Percentiles rank a stretch among this genome's conserved stretches.
These are phyloP conservation scores for Arbacia lixula DNA, from an alignment of 53 echinoderm and acorn worm genomes.

Conservation along the genomic window DNA sequence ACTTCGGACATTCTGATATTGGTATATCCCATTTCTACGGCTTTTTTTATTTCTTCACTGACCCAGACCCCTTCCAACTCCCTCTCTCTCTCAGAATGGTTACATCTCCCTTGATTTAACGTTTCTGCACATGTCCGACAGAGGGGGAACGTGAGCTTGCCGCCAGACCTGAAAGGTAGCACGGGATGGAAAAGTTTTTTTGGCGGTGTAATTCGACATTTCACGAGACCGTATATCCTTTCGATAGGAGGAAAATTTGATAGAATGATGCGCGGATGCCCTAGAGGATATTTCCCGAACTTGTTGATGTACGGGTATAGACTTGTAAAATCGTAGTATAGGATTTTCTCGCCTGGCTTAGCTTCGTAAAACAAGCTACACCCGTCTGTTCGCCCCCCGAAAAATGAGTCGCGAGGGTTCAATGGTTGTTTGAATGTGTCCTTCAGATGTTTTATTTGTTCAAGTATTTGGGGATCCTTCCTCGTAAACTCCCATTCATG, in stretches of 20 bases:
- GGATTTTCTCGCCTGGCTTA: background rate
- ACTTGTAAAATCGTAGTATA: background rate
- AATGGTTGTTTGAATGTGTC: background rate
- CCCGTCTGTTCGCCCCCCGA: background rate
- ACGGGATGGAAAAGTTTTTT: background rate
- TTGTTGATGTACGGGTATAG: slow-evolving; percentile 4
- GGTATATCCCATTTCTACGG: slow-evolving; percentile 6
- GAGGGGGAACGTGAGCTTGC: slow-evolving; percentile 1
- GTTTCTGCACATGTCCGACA: slow-evolving; percentile 1
- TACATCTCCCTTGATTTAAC: background rate
- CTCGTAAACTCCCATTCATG: background rate
- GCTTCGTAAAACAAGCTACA: background rate
- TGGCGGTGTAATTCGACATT: background rate
- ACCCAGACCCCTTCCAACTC: slow-evolving; percentile 2
- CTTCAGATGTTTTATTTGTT: background rate
- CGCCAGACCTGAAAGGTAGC: background rate
- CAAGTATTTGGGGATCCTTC: background rate
- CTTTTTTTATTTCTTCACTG: slow-evolving; percentile 8
- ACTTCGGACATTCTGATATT: background rate
- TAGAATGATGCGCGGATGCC: background rate
- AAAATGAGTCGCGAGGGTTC: slow-evolving; percentile 5
- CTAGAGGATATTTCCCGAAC: background rate
- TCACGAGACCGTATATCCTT: background rate
- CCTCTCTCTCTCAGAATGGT: background rate
- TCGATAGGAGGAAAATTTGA: background rate